Percentiles rank a stretch among this genome's conserved stretches.
Conservation (phyloP, 2,797 vertebrate genomes). For the Muraenolepis orangiensis region DNA sequence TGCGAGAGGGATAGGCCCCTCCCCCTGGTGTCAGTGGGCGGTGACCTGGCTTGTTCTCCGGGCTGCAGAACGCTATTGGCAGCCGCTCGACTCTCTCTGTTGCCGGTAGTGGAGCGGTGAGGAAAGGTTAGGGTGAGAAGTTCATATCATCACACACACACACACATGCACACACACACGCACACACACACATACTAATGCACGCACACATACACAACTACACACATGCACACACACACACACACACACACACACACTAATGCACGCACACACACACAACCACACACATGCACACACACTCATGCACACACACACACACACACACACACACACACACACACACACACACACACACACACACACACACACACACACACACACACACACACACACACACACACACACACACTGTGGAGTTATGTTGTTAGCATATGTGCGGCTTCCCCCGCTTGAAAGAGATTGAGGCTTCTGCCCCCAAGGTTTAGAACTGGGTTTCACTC, state of each 20-base stretch:
- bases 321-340: background rate
- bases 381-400: too few species aligned
- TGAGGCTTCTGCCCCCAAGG: too few species aligned
- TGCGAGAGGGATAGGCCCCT: conserved; percentile 30
- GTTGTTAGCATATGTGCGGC: too few species aligned
- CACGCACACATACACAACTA: too few species aligned
- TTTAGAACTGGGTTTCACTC: too few species aligned
- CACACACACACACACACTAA: background rate
- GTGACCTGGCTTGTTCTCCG: conserved; percentile 18
- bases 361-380: too few species aligned
- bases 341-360: background rate
- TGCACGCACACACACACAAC: background rate
- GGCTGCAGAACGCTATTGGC: background rate
- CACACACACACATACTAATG: background rate
- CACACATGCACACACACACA: background rate
- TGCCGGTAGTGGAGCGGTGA: background rate
- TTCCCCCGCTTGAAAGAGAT: too few species aligned
- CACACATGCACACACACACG: background rate
- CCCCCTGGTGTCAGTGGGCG: conserved; percentile 25
- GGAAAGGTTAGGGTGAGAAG: background rate
- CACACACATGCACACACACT: background rate
- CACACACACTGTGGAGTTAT: too few species aligned
- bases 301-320: background rate
- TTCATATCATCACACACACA: background rate
- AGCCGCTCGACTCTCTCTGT: background rate